These are phyloP conservation scores for Lagodon rhomboides DNA, from an alignment of 2,797 vertebrate species.

Conservation along the genomic window DNA sequence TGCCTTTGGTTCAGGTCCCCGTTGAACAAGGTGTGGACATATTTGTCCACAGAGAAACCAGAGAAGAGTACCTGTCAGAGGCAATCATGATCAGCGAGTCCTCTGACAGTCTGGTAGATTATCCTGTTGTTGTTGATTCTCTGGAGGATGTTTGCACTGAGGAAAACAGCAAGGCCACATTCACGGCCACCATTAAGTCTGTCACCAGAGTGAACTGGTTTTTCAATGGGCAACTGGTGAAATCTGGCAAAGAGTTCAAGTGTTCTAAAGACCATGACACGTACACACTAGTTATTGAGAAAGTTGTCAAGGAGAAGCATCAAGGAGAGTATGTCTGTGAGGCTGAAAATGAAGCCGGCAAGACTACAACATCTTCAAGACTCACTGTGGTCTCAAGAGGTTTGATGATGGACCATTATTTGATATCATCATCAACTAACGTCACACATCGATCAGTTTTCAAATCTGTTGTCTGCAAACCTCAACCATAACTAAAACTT, in stretches of 20 bases:
- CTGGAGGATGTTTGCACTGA: slow-evolving; percentile 82
- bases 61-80: slow-evolving; percentile 80
- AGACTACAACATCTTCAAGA: slow-evolving; percentile 89
- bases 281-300: slow-evolving; percentile 88
- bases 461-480: slow-evolving; percentile 51
- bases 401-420: slow-evolving; percentile 88
- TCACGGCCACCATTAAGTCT: slow-evolving; percentile 84
- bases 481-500: slow-evolving; percentile 20
- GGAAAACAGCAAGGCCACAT: slow-evolving; percentile 81
- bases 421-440: slow-evolving; percentile 80
- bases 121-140: slow-evolving; percentile 79
- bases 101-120: slow-evolving; percentile 55
- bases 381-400: slow-evolving; percentile 93
- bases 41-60: slow-evolving; percentile 73
- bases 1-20: slow-evolving; percentile 27
- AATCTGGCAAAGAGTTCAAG: slow-evolving; percentile 93
- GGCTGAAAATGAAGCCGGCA: slow-evolving; percentile 90
- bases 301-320: slow-evolving; percentile 86
- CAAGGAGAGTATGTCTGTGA: slow-evolving; percentile 94
- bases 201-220: slow-evolving; percentile 90
- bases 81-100: slow-evolving; percentile 63
- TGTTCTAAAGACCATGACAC: slow-evolving; percentile 89
- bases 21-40: slow-evolving; percentile 65
- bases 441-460: slow-evolving; percentile 34
- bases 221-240: slow-evolving; percentile 87